Conservation (phyloP, 2,888 invertebrate genomes). For the Physocephala rufipes region DNA sequence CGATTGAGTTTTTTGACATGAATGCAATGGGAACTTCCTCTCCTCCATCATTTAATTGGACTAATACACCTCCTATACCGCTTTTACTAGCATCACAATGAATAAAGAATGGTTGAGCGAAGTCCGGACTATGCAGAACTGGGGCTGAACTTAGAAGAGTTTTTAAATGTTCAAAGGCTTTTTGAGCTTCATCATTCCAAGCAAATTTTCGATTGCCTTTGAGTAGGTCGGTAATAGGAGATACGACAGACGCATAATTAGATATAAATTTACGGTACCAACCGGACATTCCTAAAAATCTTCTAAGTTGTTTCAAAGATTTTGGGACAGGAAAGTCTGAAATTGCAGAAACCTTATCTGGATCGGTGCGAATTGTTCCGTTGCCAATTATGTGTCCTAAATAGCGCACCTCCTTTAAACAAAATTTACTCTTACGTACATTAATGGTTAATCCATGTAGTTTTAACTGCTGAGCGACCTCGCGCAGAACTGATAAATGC, state of each 20-base stretch:
- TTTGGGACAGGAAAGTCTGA: slow-evolving; percentile 33
- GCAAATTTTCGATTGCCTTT: slow-evolving; percentile 26
- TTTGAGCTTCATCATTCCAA: slow-evolving; percentile 36
- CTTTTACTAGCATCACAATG: background rate
- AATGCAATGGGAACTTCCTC: background rate
- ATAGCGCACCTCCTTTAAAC: slow-evolving; percentile 40
- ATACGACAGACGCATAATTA: slow-evolving; percentile 28
- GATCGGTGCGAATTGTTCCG: slow-evolving; percentile 40
- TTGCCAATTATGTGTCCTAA: slow-evolving; percentile 41
- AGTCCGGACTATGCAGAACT: slow-evolving; percentile 13
- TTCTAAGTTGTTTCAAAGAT: slow-evolving; percentile 33
- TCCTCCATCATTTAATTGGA: background rate
- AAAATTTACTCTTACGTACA: slow-evolving; percentile 26
- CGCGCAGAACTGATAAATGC: too few species aligned
- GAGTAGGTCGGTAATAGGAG: slow-evolving; percentile 35
- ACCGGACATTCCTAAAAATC: slow-evolving; percentile 42
- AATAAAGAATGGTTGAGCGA: background rate
- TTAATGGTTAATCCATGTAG: too few species aligned
- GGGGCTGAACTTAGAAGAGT: slow-evolving; percentile 33
- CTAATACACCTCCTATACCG: background rate
- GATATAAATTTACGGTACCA: slow-evolving; percentile 41
- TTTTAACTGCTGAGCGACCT: too few species aligned
- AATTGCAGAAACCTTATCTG: slow-evolving; percentile 40
- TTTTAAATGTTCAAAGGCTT: slow-evolving; percentile 36
- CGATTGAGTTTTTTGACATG: background rate